Percentiles rank a stretch among this genome's conserved stretches.
Conservation (phyloP, 2,888 invertebrate genomes). For the Ochropleura plecta region DNA sequence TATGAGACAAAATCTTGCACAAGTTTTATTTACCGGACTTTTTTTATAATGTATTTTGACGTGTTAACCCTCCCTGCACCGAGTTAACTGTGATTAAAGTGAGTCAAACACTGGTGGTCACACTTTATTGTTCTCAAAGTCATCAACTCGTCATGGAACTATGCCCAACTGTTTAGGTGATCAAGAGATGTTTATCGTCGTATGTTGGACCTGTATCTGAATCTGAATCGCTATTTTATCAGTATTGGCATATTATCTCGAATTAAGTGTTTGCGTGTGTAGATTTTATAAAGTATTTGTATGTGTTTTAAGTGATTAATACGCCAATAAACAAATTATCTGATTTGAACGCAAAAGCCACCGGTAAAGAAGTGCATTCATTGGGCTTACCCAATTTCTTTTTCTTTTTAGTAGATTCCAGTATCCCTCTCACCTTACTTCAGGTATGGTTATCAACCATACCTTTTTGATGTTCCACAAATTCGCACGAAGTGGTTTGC, state of each 20-base stretch:
- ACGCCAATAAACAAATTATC: conserved; percentile 12
- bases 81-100: conserved; percentile 19
- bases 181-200: conserved; percentile 23
- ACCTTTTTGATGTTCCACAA: too few relatives aligned
- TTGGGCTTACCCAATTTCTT: too few relatives aligned
- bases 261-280: conserved; percentile 9
- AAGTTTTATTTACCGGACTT: conserved; percentile 5
- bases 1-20: conserved; percentile 1
- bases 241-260: conserved; percentile 11
- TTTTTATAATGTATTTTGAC: background rate
- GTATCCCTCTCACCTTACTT: too few relatives aligned
- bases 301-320: conserved; percentile 13
- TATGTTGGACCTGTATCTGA: conserved; percentile 16
- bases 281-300: conserved; percentile 8
- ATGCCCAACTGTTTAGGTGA: background rate
- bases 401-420: too few relatives aligned
- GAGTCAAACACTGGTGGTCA: conserved; percentile 8
- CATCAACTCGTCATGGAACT: conserved; percentile 4
- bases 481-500: too few relatives aligned
- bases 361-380: too few relatives aligned
- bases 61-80: conserved; percentile 11
- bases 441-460: too few relatives aligned
- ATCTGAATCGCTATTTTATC: conserved; percentile 27
- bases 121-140: conserved; percentile 24
- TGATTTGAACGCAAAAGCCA: background rate